Conservation (phyloP, 2,797 vertebrate species). For the Decapterus maruadsi region DNA sequence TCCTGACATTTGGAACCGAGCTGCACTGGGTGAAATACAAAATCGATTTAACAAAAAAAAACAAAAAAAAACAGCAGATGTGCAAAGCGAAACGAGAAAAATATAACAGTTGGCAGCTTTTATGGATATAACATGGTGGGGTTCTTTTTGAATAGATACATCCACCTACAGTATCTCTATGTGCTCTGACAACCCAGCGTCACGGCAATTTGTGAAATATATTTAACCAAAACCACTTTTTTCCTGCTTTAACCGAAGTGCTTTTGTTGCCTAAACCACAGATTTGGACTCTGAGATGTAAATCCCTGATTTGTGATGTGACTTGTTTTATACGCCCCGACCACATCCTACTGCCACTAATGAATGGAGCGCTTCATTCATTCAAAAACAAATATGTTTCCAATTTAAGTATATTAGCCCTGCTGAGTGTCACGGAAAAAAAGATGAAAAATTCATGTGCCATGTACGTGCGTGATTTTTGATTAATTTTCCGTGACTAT, state of each 20-base stretch:
- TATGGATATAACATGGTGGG: background rate
- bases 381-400: too few relatives aligned
- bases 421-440: too few relatives aligned
- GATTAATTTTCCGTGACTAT: background rate
- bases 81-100: slow-evolving; percentile 24
- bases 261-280: background rate
- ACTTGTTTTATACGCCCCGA: too few relatives aligned
- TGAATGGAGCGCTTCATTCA: too few relatives aligned
- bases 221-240: background rate
- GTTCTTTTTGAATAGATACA: background rate
- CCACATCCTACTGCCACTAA: too few relatives aligned
- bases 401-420: too few relatives aligned
- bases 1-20: slow-evolving; percentile 22
- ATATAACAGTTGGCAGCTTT: background rate
- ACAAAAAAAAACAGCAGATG: background rate
- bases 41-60: slow-evolving; percentile 5
- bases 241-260: background rate
- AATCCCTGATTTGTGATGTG: too few relatives aligned
- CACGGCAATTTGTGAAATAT: background rate
- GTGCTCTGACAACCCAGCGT: background rate
- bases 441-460: too few relatives aligned
- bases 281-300: background rate
- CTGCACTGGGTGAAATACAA: background rate
- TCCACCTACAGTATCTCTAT: background rate
- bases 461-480: background rate